Evolutionary conservation across 1,140 invertebrate species (phyloP).

Genomic region (Monochamus saltuarius): DNA sequence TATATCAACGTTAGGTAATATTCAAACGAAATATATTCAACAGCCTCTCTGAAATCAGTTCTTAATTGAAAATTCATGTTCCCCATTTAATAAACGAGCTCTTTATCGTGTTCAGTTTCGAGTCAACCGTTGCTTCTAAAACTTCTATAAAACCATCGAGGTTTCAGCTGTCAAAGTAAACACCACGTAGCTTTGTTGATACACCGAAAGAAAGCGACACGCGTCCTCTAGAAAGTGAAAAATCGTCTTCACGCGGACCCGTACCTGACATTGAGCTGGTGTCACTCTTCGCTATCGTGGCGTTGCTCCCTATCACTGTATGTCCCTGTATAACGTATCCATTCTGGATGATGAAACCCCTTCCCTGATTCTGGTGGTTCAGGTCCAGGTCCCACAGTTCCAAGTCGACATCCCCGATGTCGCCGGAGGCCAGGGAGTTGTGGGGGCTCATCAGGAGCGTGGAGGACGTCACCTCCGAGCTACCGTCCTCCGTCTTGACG

Average conservation of each 20-base stretch:
- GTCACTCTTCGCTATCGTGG: slow-evolving; percentile 44
- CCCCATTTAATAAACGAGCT: no score
- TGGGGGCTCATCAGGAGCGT: slow-evolving; percentile 67
- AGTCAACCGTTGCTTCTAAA: no score
- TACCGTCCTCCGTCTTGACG: slow-evolving; percentile 68
- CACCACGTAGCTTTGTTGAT: no score
- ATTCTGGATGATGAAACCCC: slow-evolving; percentile 45
- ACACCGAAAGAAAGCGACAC: no score
- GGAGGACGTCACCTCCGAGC: slow-evolving; percentile 70
- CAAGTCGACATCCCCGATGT: slow-evolving; percentile 69
- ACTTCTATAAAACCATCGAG: no score
- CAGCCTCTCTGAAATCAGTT: no score
- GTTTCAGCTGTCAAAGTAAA: no score
- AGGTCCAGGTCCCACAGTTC: slow-evolving; percentile 74
- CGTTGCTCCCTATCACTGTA: slow-evolving; percentile 40
- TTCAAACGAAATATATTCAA: no score
- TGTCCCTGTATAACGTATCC: slow-evolving; percentile 44
- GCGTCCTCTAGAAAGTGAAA: no score
- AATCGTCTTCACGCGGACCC: not conserved
- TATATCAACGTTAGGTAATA: no score
- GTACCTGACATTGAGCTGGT: slow-evolving; percentile 56
- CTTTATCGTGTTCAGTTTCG: no score
- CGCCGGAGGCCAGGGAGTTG: slow-evolving; percentile 63
- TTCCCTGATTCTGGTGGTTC: slow-evolving; percentile 45
- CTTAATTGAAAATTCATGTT: no score